Percentiles rank a stretch among this genome's conserved stretches.
phyloP scores from a whole-genome alignment of 2,113 vertebrate species.

The Jacana jacana region DNA sequence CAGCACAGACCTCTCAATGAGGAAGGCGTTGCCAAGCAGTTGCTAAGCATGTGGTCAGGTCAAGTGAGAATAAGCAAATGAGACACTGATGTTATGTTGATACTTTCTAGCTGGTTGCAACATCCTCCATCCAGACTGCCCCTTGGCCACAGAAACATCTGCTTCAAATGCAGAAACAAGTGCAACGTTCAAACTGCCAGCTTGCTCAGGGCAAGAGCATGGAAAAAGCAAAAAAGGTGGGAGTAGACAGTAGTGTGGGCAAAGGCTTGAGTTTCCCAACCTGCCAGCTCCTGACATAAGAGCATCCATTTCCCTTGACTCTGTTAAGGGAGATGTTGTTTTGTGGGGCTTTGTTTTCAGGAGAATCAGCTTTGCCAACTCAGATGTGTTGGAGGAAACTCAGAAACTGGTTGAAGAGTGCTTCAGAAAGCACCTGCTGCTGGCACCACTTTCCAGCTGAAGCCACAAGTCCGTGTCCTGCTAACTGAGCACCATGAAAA shows the following conservation, averaged over 20 bases:
- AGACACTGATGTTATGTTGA: neutral
- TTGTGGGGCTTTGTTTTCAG: neutral
- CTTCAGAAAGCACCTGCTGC: neutral
- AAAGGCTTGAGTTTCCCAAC: neutral
- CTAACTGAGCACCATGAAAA: neutral
- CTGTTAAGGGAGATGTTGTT: neutral
- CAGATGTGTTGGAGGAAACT: neutral
- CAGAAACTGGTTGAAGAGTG: neutral
- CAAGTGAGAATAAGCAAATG: neutral
- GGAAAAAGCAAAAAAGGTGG: neutral
- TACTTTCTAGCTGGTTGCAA: neutral
- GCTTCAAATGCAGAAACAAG: neutral
- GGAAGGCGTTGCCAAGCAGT: neutral
- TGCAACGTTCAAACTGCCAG: neutral
- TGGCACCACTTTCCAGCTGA: neutral
- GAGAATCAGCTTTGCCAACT: neutral
- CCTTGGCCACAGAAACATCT: neutral
- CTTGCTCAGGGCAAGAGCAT: neutral
- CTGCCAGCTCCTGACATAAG: neutral
- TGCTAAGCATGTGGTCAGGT: neutral
- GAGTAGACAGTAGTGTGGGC: neutral
- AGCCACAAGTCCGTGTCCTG: accelerated
- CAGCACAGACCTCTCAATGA: neutral
- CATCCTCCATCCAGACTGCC: neutral
- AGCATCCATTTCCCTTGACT: neutral